phyloP scores from a whole-genome alignment of 2,888 invertebrate genomes.

The Stegophylla sp. region DNA sequence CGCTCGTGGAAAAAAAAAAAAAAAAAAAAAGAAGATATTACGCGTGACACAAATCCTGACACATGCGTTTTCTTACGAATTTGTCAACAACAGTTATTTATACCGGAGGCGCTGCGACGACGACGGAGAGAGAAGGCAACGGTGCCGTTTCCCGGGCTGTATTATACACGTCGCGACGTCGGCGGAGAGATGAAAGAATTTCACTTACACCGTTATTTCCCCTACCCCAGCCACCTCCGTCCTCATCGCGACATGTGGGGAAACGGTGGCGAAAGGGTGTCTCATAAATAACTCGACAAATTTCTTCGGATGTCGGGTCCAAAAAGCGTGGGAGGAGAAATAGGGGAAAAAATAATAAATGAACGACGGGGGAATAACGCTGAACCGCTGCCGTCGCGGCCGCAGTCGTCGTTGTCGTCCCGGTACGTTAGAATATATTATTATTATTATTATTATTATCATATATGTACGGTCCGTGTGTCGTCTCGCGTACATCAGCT shows the following conservation, averaged over 20 bases:
- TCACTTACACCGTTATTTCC: constrained; percentile 25
- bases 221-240: neutral
- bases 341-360: constrained; percentile 19
- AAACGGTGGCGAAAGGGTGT: neutral
- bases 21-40: constrained; percentile 45
- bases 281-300: constrained; percentile 43
- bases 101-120: constrained; percentile 18
- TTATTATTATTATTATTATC: no score
- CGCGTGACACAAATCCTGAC: constrained; percentile 56
- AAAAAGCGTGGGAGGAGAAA: neutral
- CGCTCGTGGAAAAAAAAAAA: neutral
- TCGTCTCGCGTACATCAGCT: no score
- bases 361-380: constrained; percentile 23
- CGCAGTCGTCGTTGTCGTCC: neutral
- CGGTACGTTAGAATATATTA: neutral
- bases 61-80: constrained; percentile 50
- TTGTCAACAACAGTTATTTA: constrained; percentile 57
- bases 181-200: constrained; percentile 29
- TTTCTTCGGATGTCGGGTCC: constrained; percentile 19
- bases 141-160: neutral
- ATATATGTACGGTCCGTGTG: no score
- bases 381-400: neutral
- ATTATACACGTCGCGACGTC: neutral
- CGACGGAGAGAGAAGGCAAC: no score
- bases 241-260: neutral